A percentile compares a stretch with the other conserved stretches of the same genome.
Conservation (phyloP, 2,797 vertebrate species). For the Gastrophryne carolinensis region DNA sequence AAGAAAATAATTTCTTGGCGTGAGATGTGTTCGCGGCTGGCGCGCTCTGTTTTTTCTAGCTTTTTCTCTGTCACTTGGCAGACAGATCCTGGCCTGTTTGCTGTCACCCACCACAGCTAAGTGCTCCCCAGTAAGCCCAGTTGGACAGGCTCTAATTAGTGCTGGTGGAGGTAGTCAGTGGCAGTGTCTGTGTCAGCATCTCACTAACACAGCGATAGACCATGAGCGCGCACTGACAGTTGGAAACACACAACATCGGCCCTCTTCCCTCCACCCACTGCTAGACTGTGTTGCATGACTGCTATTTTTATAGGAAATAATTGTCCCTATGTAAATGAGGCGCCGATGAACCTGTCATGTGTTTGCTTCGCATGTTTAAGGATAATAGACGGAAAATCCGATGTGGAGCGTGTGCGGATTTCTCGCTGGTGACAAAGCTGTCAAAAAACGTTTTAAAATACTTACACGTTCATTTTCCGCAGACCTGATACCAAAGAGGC, state of each 20-base stretch:
- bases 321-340: constrained; percentile 55
- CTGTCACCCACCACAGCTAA: constrained; percentile 85
- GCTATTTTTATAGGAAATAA: constrained; percentile 51
- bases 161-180: constrained; percentile 86
- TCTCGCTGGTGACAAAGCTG: constrained; percentile 12
- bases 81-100: constrained; percentile 92
- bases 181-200: constrained; percentile 78
- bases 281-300: constrained; percentile 58
- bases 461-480: too few species aligned
- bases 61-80: constrained; percentile 82
- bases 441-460: not conserved
- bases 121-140: constrained; percentile 82
- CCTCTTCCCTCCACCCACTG: constrained; percentile 54
- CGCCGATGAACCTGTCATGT: constrained; percentile 54
- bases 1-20: not conserved
- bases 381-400: constrained; percentile 33
- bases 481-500: too few species aligned
- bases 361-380: constrained; percentile 20
- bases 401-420: constrained; percentile 18
- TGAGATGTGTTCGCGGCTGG: not conserved
- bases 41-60: constrained; percentile 59
- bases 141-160: constrained; percentile 96
- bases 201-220: constrained; percentile 62
- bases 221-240: constrained; percentile 57
- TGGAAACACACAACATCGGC: constrained; percentile 71